phyloP scores from a whole-genome alignment of 2,797 vertebrate species.

The Phaenicophaeus curvirostris region DNA sequence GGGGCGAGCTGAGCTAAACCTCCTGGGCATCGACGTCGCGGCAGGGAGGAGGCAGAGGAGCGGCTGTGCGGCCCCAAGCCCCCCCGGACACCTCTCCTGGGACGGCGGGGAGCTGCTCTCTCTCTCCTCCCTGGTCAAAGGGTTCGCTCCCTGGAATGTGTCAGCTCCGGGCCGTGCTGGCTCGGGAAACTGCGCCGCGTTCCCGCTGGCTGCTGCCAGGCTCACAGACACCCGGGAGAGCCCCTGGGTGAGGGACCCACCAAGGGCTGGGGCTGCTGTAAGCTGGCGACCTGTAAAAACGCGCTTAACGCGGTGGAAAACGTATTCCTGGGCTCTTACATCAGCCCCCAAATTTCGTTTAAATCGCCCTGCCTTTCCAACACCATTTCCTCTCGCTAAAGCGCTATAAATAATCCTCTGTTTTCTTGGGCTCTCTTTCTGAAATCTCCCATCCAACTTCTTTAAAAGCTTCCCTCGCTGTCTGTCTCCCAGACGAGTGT shows the following conservation, averaged over 20 bases:
- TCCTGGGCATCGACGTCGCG: too few species aligned
- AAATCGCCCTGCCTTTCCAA: background rate
- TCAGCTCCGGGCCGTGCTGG: background rate
- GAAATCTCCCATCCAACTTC: background rate
- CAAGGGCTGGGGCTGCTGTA: background rate
- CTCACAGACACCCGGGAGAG: background rate
- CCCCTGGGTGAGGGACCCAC: background rate
- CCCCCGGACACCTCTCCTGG: background rate
- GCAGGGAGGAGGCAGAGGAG: background rate
- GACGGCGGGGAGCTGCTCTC: background rate
- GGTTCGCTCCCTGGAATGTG: background rate
- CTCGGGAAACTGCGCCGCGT: background rate
- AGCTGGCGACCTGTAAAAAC: background rate
- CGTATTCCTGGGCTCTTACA: background rate
- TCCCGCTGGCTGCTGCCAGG: background rate
- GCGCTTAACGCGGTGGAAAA: background rate
- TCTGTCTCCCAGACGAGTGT: background rate
- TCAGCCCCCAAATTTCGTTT: background rate
- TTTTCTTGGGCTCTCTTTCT: slow-evolving; percentile 9
- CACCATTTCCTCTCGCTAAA: background rate
- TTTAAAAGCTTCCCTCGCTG: background rate
- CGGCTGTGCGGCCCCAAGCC: too few species aligned
- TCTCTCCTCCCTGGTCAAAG: background rate
- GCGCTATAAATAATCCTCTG: background rate
- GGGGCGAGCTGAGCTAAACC: background rate